Base-by-base conservation (phyloP, 2,113 vertebrate species). In the Capreolus pygargus region DNA sequence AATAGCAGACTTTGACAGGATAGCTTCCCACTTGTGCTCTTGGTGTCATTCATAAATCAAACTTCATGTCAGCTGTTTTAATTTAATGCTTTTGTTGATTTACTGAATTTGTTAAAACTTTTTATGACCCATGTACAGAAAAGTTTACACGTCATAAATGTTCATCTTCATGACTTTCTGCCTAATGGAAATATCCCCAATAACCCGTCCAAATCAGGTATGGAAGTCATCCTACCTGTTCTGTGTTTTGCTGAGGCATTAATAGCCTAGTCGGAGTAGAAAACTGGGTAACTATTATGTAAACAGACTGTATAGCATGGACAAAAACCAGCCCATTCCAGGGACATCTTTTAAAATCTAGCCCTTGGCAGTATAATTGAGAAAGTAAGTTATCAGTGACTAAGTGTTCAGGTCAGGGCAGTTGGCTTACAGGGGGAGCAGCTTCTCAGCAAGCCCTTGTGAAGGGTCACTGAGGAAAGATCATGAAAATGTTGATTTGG, bases 291-390 rank as follows among this genome's bases (percentile, higher is more conserved):
- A 33, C 16, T 89, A 1, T 94, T 84, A 23, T 74, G 91, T 86
- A 30, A 86, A 45, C 54, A 2, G 1, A 36, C 3, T 93, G 3
- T 78, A 74, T 16, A 60, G 3, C 43, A 57, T 86, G 84, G 45
- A 27, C 70, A 52, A 84, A 89, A 97, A 61, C 6, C 19, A 89
- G 55, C 27, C 43, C 17, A 85, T 39, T 25, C 33, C 3, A 33
- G 64, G 74, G 14, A 83, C 64, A 27, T 74, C 23, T 83, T 97
- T 91, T 58, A 91, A 97, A 94, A 88, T 78, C n/a, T 54, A 92
- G 33, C n/a, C 55, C 14, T 60, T 96, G 54, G 23, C 27, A 67
- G 3, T 93, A 2, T 92, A 88, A 36, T 55, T 60, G 60, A 94
- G 67, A 60, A 67, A 52, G 11, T 45, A 78, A 45, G 16, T 88